These are phyloP conservation scores for Mallotus villosus DNA, from an alignment of 2,797 vertebrate species.

Conservation along the genomic window DNA sequence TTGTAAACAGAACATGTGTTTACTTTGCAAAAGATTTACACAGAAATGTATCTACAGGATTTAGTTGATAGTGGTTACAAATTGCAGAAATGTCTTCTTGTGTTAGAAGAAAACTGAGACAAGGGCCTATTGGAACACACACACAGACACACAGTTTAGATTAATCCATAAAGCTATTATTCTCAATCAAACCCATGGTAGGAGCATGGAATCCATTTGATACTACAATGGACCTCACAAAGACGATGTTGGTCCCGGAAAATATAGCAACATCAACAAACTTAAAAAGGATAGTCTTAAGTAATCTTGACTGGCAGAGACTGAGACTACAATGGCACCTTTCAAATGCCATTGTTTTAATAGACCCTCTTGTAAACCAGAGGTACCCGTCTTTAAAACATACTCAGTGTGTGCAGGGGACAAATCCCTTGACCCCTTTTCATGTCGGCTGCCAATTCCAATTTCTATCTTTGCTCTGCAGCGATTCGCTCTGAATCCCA, in stretches of 20 bases:
- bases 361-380: constrained; percentile 39
- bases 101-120: not conserved
- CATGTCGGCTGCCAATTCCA: constrained; percentile 75
- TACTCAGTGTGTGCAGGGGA: constrained; percentile 33
- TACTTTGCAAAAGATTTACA: not conserved
- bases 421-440: constrained; percentile 73
- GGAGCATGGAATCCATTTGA: constrained; percentile 24
- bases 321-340: constrained; percentile 2
- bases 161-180: constrained; percentile 19
- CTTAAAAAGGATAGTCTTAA: constrained; percentile 21
- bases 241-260: constrained; percentile 23
- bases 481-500: constrained; percentile 74
- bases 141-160: constrained; percentile 36
- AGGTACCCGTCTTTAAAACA: constrained; percentile 30
- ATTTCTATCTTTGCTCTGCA: constrained; percentile 74
- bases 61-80: not conserved
- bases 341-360: constrained; percentile 35
- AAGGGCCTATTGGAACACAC: constrained; percentile 14
- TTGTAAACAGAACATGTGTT: not conserved
- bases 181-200: constrained; percentile 28
- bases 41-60: constrained; percentile 39
- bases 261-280: constrained; percentile 13
- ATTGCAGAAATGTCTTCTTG: no score
- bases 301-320: constrained; percentile 11
- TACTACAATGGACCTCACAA: not conserved